Evolutionary conservation across 2,888 invertebrate genomes (phyloP).

Genomic region (Pristionchus exspectatus): DNA sequence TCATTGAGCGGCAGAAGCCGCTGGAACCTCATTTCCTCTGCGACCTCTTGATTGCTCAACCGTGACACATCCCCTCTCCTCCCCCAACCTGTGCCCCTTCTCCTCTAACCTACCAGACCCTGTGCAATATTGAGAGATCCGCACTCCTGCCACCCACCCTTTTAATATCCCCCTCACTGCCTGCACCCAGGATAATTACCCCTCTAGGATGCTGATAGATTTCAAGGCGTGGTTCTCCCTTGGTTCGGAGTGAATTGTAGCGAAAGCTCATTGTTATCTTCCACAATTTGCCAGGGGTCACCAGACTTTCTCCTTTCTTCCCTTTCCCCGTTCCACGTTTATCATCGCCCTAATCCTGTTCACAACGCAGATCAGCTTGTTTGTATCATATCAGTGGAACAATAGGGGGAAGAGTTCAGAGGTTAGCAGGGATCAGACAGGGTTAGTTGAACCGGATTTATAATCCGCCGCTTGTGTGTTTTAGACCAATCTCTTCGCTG

Average conservation of each 20-base stretch:
- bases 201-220: neutral
- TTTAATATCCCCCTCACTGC: neutral
- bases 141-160: neutral
- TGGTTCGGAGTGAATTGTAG: neutral
- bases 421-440: neutral
- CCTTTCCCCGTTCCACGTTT: constrained; percentile 27
- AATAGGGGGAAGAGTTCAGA: neutral
- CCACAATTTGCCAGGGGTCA: neutral
- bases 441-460: neutral
- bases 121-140: neutral
- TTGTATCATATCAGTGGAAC: constrained; percentile 33
- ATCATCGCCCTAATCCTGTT: neutral
- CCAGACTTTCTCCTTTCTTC: neutral
- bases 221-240: neutral
- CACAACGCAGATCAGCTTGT: neutral
- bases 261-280: neutral
- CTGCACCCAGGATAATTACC: neutral
- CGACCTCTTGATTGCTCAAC: neutral
- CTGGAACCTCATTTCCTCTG: neutral
- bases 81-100: neutral
- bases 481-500: neutral
- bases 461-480: neutral
- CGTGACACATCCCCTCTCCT: neutral
- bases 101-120: neutral
- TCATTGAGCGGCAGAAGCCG: neutral